Conservation (phyloP, 2,888 invertebrate species). For the Volucella inflata region DNA sequence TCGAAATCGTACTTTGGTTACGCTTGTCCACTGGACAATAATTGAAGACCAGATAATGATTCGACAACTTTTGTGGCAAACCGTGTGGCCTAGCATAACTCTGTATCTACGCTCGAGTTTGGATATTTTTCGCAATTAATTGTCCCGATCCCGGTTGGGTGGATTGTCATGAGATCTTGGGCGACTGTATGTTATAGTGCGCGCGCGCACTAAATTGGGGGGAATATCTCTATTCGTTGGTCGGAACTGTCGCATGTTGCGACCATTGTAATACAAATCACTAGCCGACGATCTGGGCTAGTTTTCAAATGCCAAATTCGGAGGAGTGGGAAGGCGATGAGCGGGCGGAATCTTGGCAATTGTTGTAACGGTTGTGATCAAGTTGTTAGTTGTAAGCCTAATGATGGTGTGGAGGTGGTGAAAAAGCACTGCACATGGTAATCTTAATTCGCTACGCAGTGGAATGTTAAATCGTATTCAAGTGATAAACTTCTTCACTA, state of each 20-base stretch:
- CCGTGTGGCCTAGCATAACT: constrained; percentile 58
- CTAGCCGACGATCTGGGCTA: constrained; percentile 62
- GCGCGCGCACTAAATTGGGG: constrained; percentile 47
- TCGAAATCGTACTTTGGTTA: constrained; percentile 47
- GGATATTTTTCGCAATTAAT: constrained; percentile 72
- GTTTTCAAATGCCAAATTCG: constrained; percentile 9
- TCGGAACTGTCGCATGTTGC: constrained; percentile 40
- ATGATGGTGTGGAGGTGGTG: constrained; percentile 67
- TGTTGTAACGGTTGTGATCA: constrained; percentile 72
- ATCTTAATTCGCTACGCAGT: constrained; percentile 61
- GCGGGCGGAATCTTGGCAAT: constrained; percentile 56
- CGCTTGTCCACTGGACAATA: constrained; percentile 64
- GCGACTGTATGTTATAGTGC: neutral
- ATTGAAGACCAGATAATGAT: constrained; percentile 74
- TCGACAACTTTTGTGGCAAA: constrained; percentile 66
- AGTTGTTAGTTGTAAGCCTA: constrained; percentile 66
- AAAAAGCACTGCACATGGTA: constrained; percentile 45
- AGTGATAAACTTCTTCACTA: constrained; percentile 16
- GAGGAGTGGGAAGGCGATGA: constrained; percentile 20
- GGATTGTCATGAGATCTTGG: neutral
- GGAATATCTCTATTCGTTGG: constrained; percentile 65
- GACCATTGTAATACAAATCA: constrained; percentile 68
- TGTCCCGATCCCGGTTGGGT: constrained; percentile 40
- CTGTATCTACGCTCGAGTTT: constrained; percentile 46
- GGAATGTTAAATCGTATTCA: constrained; percentile 56